These are phyloP conservation scores for Mythimna ferrago DNA, from an alignment of 2,888 invertebrate genomes.

Conservation along the genomic window DNA sequence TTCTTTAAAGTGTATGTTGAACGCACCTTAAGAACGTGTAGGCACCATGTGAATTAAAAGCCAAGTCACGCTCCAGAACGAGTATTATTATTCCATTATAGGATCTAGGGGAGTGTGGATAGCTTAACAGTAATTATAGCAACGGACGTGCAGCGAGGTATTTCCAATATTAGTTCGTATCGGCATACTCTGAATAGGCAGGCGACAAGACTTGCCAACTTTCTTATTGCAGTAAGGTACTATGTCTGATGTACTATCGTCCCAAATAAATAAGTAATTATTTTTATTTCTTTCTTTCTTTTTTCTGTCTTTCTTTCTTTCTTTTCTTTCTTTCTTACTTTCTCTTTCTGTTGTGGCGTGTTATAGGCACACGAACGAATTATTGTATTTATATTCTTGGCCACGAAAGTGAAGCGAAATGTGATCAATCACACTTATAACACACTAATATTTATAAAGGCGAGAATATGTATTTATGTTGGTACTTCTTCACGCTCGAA, in stretches of 20 bases:
- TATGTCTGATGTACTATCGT: too few species aligned
- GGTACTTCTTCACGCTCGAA: background rate
- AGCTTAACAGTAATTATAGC: slow-evolving; percentile 75
- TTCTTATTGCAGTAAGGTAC: background rate
- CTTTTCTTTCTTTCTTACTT: too few species aligned
- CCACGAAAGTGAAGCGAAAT: too few species aligned
- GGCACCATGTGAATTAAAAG: slow-evolving; percentile 67
- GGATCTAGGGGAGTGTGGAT: slow-evolving; percentile 70
- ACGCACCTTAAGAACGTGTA: slow-evolving; percentile 12
- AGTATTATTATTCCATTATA: slow-evolving; percentile 84
- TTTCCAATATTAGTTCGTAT: slow-evolving; percentile 50
- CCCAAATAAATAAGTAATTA: too few species aligned
- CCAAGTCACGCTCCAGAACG: slow-evolving; percentile 75
- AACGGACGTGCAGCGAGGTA: slow-evolving; percentile 61
- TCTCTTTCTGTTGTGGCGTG: too few species aligned
- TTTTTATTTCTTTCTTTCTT: too few species aligned
- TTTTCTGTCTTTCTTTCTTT: too few species aligned
- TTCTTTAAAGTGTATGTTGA: too few species aligned
- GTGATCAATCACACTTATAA: too few species aligned
- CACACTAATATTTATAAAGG: too few species aligned
- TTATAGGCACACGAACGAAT: too few species aligned
- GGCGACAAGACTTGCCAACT: background rate
- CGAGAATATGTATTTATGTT: background rate
- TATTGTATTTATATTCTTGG: too few species aligned
- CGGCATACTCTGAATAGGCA: slow-evolving; percentile 39